Evolutionary conservation across 2,113 vertebrate species (phyloP), one percentile per base, ranked within the genome.

Genomic region (Parus major): DNA sequence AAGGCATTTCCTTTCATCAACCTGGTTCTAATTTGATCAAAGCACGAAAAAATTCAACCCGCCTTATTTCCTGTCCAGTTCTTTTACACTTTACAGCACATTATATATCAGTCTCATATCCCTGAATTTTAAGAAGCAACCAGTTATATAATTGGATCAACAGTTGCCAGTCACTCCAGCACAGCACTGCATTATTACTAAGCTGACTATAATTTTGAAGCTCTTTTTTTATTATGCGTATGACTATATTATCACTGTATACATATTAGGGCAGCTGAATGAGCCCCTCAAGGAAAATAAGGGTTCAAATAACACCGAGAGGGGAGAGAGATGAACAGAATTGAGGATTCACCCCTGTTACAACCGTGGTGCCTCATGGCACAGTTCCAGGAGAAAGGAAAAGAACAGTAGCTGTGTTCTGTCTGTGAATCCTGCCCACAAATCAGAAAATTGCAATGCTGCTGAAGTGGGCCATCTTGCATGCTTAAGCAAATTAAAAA

Each of bases 241-340:
- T 95, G 96, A 97, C 96, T 97, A 44, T 95, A 97, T 98, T 97
- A 97, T 97, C 95, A 86, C 94, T 96, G 94, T 97, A 92, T 97
- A 98, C 96, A 88, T 95, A 97, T 98, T 98, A 97, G 96, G 96
- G 96, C 63, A 95, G 95, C 95, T 88, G 97, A 97, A 97, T 97
- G 94, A 94, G 94, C 96, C 97, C 97, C 97, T 97, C 82, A 97
- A 98, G 97, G 95, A 97, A 97, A 97, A 97, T 98, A 96, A 97
- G 96, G 85, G 97, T 96, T 98, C 95, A 96, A 92, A 96, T 97
- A 97, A 92, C 91, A 89, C 73, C 91, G 97, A 86, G 94, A 90
- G 88, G 95, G 92, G 95, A 92, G 96, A 79, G 63, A 97, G 92
- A 91, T 55, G 92, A 75, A 78, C 93, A 93, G 97, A 97, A 95